Evolutionary conservation across 2,888 invertebrate species (phyloP).

Genomic region (Erannis defoliaria): DNA sequence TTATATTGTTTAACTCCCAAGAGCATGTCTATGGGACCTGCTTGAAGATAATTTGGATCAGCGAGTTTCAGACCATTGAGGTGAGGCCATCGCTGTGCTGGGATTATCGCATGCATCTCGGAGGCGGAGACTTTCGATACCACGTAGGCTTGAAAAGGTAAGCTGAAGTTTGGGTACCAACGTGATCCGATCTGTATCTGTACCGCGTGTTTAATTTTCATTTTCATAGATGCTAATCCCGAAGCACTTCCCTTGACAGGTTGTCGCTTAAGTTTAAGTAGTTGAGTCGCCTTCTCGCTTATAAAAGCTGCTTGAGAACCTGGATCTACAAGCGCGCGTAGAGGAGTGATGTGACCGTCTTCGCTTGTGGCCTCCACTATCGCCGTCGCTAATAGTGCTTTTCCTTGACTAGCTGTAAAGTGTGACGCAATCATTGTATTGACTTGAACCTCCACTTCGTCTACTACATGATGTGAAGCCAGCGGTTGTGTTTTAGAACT

Average conservation of each 20-base stretch:
- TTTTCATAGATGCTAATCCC: slow-evolving; percentile 41
- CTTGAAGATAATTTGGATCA: slow-evolving; percentile 24
- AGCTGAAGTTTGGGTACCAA: slow-evolving; percentile 18
- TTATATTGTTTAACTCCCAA: slow-evolving; percentile 31
- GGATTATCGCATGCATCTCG: not conserved
- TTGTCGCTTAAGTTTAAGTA: slow-evolving; percentile 22
- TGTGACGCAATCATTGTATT: slow-evolving; percentile 35
- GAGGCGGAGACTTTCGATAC: slow-evolving; percentile 7
- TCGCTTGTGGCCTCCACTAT: slow-evolving; percentile 37
- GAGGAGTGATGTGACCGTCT: slow-evolving; percentile 31
- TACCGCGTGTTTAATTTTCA: slow-evolving; percentile 36
- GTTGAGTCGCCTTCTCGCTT: slow-evolving; percentile 39
- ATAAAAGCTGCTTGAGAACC: slow-evolving; percentile 46
- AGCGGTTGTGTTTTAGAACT: not conserved
- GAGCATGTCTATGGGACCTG: slow-evolving; percentile 45
- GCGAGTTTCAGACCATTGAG: slow-evolving; percentile 8
- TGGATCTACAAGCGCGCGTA: slow-evolving; percentile 46
- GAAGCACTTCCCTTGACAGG: slow-evolving; percentile 22
- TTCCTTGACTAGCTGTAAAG: slow-evolving; percentile 18
- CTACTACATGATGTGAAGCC: slow-evolving; percentile 15
- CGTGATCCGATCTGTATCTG: slow-evolving; percentile 37
- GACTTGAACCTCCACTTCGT: slow-evolving; percentile 26
- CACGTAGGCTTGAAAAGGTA: slow-evolving; percentile 38
- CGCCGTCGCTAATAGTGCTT: slow-evolving; percentile 46
- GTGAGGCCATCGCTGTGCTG: slow-evolving; percentile 11